Evolutionary conservation across 2,113 vertebrate genomes (phyloP), one percentile per base, ranked within the genome.

Genomic region (Chionodraco myersi): DNA sequence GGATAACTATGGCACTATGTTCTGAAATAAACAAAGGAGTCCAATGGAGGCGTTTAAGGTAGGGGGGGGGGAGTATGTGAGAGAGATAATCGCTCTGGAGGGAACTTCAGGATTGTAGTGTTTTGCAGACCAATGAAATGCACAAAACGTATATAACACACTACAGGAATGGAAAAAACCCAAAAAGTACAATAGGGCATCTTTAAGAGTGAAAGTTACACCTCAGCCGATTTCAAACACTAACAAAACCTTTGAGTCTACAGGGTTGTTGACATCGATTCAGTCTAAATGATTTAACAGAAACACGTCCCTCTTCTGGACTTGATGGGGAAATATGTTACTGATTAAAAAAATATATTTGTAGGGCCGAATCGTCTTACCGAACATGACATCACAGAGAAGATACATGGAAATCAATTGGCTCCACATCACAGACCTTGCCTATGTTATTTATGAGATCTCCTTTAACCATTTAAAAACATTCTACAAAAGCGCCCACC

Each of bases 401-500:
- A 67, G 53, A 53, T 51, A 64, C 61, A 78, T 7, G 8, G 16
- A 12, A 36, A 23, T 44, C n/a, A 60, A 11, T 65, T 0, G 4
- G 2, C 59, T 82, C 2, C 10, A 18, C 54, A 45, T 48, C 56
- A 12, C 0, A 9, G 52, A 18, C 63, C n/a, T 67, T 54, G 59
- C 51, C 4, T 3, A 0, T 71, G 60, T 79, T 71, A 68, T 68
- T 47, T 45, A 44, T 15, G 9, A 83, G 18, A 77, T 87, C 75
- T 5, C 21, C 67, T 64, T 74, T n/a, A 59, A 4, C 12, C 53
- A 48, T 67, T 86, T 30, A 54, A 60, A 75, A 41, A 13, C 12
- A 44, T 67, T 21, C 12, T 62, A 66, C 47, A 56, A 57, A 63
- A 73, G 66, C 41, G 8, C 54, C 67, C 64, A 88, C 74, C 71